Evolutionary conservation across 2,888 invertebrate species (phyloP), one percentile per base, ranked within the genome.

Genomic region (Petrolisthes cinctipes): DNA sequence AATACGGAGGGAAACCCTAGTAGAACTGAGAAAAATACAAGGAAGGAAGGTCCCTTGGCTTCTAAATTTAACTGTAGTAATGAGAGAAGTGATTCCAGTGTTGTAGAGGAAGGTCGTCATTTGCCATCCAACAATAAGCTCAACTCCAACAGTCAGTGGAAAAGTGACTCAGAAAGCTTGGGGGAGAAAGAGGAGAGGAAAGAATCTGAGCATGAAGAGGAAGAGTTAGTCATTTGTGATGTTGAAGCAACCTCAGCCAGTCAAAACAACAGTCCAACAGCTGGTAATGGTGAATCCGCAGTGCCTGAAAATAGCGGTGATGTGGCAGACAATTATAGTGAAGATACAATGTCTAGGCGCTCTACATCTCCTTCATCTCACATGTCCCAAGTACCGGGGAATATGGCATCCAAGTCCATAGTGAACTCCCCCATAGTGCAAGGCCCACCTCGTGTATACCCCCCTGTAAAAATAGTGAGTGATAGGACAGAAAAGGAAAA

Each of bases 201-300:
- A 56, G 83, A 86, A 56, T 73, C 83, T 1, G 83, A 86, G 57
- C 86, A 78, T 5, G 86, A 86, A 71, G 83, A 86, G 71, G 83
- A 86, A 71, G 86, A 83, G 83, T 61, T 86, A 37, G 86, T 86
- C 7, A 86, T 86, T 71, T 86, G 86, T 83, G 86, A 86, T 86
- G 78, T 53, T 66, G 86, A 86, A 79, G 56, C 66, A 20, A 80
- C 80, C 4, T 82, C 75, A 6, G 80, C 57, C 51, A 83, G 79
- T 73, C 53, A 73, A 75, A 53, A 83, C 20, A 86, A 83, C 78
- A 86, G 86, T 82, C 86, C 86, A 4, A 73, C 68, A 54, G 51
- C 51, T 17, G 23, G 75, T 54, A 82, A 86, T 6, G 20, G 14
- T 56, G 85, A 56, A 23, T 20, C 75, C 56, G 51, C n/a, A 66